A percentile compares a stretch with the other conserved stretches of the same genome.
These are phyloP conservation scores for Diogma glabrata DNA, from an alignment of 2,888 invertebrate genomes.

Conservation along the genomic window DNA sequence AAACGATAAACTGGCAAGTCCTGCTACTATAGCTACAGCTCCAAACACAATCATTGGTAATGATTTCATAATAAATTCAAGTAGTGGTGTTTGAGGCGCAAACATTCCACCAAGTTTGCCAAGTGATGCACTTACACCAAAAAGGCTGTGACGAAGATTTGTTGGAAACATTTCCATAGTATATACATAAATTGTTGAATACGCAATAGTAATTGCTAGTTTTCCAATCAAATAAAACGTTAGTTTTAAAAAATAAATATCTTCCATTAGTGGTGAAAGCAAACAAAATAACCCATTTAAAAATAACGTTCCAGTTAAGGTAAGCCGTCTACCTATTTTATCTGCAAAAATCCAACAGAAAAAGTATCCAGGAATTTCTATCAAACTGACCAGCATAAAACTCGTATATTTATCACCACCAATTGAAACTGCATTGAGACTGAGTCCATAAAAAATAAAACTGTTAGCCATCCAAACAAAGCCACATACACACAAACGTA, in stretches of 20 bases:
- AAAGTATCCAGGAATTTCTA: constrained; percentile 62
- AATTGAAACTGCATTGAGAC: constrained; percentile 62
- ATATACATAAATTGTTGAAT: constrained; percentile 54
- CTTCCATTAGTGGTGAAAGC: constrained; percentile 27
- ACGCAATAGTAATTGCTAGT: constrained; percentile 52
- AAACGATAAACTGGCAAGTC: constrained; percentile 39
- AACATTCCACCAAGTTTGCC: constrained; percentile 58
- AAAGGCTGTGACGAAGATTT: constrained; percentile 48
- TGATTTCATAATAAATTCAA: constrained; percentile 41
- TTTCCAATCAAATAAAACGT: constrained; percentile 48
- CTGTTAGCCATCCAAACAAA: constrained; percentile 71
- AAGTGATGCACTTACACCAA: constrained; percentile 56
- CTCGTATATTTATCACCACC: constrained; percentile 64
- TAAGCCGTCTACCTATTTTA: constrained; percentile 47
- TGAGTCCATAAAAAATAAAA: constrained; percentile 69
- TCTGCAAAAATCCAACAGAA: constrained; percentile 50
- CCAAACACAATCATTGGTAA: constrained; percentile 26
- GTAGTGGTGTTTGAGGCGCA: constrained; percentile 56
- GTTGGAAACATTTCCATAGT: constrained; percentile 65
- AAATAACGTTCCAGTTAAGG: constrained; percentile 45
- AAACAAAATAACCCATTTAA: constrained; percentile 38
- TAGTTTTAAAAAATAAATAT: constrained; percentile 18
- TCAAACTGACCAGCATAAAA: constrained; percentile 44
- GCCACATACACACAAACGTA: constrained; percentile 46
- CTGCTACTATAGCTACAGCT: constrained; percentile 39